Evolutionary conservation across 2,113 vertebrate species (phyloP).

Genomic region (Forbesichthys agassizii): DNA sequence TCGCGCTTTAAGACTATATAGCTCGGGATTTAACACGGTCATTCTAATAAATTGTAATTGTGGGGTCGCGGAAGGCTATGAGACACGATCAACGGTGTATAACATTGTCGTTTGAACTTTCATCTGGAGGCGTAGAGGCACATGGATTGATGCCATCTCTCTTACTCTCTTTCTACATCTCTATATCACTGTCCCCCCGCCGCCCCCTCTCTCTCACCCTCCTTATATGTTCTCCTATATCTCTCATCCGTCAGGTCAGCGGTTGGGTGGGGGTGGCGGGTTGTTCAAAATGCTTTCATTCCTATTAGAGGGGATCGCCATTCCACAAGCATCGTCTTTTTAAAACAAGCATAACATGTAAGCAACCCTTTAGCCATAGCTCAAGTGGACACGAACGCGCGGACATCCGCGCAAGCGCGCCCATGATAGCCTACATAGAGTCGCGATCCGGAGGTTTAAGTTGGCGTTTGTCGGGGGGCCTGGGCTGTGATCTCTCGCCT

Average conservation of each 20-base stretch:
- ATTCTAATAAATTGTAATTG: slow-evolving; percentile 85
- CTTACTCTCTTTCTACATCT: slow-evolving; percentile 24
- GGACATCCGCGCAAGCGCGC: background rate
- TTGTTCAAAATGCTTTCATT: slow-evolving; percentile 74
- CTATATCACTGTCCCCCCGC: slow-evolving; percentile 22
- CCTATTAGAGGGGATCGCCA: slow-evolving; percentile 71
- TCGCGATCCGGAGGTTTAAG: slow-evolving; percentile 35
- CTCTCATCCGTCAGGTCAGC: slow-evolving; percentile 43
- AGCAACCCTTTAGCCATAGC: slow-evolving; percentile 63
- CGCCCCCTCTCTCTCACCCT: slow-evolving; percentile 36
- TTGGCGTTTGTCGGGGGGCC: slow-evolving; percentile 26
- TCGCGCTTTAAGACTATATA: no score
- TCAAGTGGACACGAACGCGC: slow-evolving; percentile 54
- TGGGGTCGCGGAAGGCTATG: slow-evolving; percentile 80
- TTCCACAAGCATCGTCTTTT: slow-evolving; percentile 67
- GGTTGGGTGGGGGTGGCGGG: slow-evolving; percentile 28
- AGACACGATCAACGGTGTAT: slow-evolving; percentile 80
- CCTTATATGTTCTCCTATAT: slow-evolving; percentile 21
- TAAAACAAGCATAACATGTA: slow-evolving; percentile 75
- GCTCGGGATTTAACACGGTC: slow-evolving; percentile 75
- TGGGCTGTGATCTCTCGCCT: slow-evolving; percentile 74
- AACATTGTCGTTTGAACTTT: slow-evolving; percentile 80
- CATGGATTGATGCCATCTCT: slow-evolving; percentile 81
- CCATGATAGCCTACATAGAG: slow-evolving; percentile 10
- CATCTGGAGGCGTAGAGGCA: slow-evolving; percentile 78